phyloP scores from a whole-genome alignment of 1,140 invertebrate genomes.

The Acromyrmex echinatior region DNA sequence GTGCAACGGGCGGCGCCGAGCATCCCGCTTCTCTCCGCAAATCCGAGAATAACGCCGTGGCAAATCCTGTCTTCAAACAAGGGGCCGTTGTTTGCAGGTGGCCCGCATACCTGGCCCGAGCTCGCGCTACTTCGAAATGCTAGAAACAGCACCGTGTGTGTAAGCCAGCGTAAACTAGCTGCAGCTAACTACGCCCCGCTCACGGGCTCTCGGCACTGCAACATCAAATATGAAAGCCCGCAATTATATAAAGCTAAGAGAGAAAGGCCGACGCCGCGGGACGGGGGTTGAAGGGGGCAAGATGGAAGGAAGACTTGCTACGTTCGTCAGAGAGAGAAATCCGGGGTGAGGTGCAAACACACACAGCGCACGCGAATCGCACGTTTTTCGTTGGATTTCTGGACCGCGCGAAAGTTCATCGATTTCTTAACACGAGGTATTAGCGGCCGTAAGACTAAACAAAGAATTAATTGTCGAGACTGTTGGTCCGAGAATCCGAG shows the following conservation, averaged over 20 bases:
- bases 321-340: slow-evolving; percentile 33
- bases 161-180: slow-evolving; percentile 69
- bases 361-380: slow-evolving; percentile 55
- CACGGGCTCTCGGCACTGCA: slow-evolving; percentile 51
- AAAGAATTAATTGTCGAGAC: slow-evolving; percentile 4
- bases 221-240: slow-evolving; percentile 79
- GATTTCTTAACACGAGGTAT: slow-evolving; percentile 57
- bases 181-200: slow-evolving; percentile 59
- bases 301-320: slow-evolving; percentile 16
- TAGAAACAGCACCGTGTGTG: slow-evolving; percentile 72
- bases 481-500: neutral
- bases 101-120: slow-evolving; percentile 63
- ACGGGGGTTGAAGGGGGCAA: slow-evolving; percentile 2
- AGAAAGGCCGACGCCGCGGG: slow-evolving; percentile 27
- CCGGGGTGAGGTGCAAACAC: slow-evolving; percentile 60
- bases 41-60: slow-evolving; percentile 73
- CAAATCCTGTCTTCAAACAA: slow-evolving; percentile 77
- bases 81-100: slow-evolving; percentile 70
- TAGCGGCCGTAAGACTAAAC: slow-evolving; percentile 1
- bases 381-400: slow-evolving; percentile 38
- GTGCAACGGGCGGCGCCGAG: slow-evolving; percentile 44
- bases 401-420: slow-evolving; percentile 45
- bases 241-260: slow-evolving; percentile 78
- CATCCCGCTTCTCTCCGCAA: slow-evolving; percentile 64
- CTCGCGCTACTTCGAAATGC: slow-evolving; percentile 70